A percentile compares a stretch with the other conserved stretches of the same genome.
phyloP scores from a whole-genome alignment of 2,113 vertebrate species.

The Pedionomus torquatus region DNA sequence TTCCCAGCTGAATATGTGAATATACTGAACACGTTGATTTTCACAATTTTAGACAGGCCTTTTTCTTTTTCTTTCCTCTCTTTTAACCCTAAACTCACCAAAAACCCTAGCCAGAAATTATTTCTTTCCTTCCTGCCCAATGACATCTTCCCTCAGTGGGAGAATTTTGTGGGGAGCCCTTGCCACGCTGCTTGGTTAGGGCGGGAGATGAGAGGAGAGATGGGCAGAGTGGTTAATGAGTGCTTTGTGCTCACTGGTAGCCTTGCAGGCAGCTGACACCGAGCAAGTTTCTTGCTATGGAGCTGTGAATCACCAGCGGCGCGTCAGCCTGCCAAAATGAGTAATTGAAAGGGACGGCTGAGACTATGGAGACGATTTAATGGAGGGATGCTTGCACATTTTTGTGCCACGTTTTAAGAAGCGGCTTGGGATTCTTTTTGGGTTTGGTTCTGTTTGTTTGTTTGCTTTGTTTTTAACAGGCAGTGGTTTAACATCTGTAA shows the following conservation, averaged over 20 bases:
- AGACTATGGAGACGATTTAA: background rate
- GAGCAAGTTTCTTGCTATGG: accelerated
- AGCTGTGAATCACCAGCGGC: background rate
- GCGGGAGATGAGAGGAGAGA: background rate
- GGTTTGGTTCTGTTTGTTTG: too few relatives aligned
- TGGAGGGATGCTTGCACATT: accelerated
- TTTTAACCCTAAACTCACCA: background rate
- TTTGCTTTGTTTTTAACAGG: background rate
- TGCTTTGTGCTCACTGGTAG: accelerated
- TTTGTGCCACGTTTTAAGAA: background rate
- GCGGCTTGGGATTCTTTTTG: too few relatives aligned
- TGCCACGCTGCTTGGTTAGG: accelerated
- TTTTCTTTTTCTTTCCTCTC: too few relatives aligned
- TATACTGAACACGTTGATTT: background rate
- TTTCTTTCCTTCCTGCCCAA: background rate
- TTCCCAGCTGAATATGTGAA: background rate
- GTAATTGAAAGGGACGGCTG: background rate
- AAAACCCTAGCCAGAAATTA: background rate
- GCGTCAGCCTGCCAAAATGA: background rate
- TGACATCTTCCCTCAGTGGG: accelerated
- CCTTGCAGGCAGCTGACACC: background rate
- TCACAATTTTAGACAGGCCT: background rate
- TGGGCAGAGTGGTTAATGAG: background rate
- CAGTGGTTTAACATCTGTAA: background rate
- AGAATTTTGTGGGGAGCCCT: background rate